Conservation (phyloP, 2,888 invertebrate species). For the Bedellia somnulentella region DNA sequence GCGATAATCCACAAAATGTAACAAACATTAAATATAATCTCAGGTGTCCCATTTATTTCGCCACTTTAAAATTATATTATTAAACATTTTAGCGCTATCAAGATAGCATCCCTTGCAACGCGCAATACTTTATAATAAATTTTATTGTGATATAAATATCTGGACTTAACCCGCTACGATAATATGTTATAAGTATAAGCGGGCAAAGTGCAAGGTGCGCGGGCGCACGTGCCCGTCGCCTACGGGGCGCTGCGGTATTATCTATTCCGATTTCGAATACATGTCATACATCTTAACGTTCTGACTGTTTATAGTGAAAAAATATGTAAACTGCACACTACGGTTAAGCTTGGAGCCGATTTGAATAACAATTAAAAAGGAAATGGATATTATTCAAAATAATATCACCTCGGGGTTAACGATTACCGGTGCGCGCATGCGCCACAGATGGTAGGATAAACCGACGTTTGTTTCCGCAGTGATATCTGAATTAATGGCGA, state of each 20-base stretch:
- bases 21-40: too few relatives aligned
- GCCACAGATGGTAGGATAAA: slow-evolving; percentile 57
- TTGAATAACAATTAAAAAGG: slow-evolving; percentile 50
- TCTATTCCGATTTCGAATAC: slow-evolving; percentile 52
- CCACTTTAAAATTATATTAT: too few relatives aligned
- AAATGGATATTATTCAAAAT: slow-evolving; percentile 54
- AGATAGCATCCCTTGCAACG: too few relatives aligned
- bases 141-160: too few relatives aligned
- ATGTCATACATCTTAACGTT: slow-evolving; percentile 54
- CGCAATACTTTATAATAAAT: too few relatives aligned
- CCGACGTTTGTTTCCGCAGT: slow-evolving; percentile 62
- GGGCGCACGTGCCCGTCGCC: slow-evolving; percentile 51
- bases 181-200: too few relatives aligned
- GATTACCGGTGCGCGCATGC: slow-evolving; percentile 57
- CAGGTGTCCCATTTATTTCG: too few relatives aligned
- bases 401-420: slow-evolving; percentile 62
- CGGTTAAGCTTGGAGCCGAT: slow-evolving; percentile 33
- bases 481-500: slow-evolving; percentile 61
- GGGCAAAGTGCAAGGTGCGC: slow-evolving; percentile 48
- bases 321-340: slow-evolving; percentile 44
- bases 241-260: slow-evolving; percentile 31
- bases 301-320: slow-evolving; percentile 21
- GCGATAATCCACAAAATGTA: too few relatives aligned
- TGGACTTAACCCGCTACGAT: too few relatives aligned
- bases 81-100: too few relatives aligned